A percentile compares a stretch with the other conserved stretches of the same genome.
These are phyloP conservation scores for Neolamprologus variostigma DNA, from an alignment of 2,113 vertebrate species.

Conservation along the genomic window DNA sequence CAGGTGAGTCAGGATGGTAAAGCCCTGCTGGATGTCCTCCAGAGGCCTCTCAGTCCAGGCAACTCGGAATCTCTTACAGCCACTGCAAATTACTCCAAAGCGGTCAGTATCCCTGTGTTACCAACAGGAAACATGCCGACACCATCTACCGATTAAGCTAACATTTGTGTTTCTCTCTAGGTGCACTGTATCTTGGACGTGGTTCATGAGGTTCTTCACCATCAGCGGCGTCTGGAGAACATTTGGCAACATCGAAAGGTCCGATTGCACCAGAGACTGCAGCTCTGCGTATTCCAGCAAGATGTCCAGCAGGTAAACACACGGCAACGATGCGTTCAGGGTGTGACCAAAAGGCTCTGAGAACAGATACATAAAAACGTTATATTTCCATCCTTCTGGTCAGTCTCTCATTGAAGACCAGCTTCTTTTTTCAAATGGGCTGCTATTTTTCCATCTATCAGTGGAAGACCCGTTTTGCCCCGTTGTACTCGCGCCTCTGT, in stretches of 20 bases:
- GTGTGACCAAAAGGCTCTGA: background rate
- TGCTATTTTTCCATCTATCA: background rate
- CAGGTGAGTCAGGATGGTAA: conserved; percentile 98
- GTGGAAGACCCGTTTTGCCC: background rate
- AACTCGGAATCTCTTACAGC: conserved; percentile 95
- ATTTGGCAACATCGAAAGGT: conserved; percentile 98
- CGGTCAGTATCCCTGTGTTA: conserved; percentile 54
- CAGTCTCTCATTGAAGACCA: background rate
- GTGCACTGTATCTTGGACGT: conserved; percentile 95
- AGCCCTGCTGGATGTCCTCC: conserved; percentile 90
- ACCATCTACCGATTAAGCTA: background rate
- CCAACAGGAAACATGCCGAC: rapidly evolving
- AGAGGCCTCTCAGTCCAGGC: conserved; percentile 90
- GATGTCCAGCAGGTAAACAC: conserved; percentile 91
- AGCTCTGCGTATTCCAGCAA: conserved; percentile 98
- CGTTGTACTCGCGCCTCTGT: background rate
- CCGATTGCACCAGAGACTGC: conserved; percentile 92
- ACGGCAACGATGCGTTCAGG: background rate
- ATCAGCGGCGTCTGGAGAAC: conserved; percentile 90
- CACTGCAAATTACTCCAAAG: conserved; percentile 97
- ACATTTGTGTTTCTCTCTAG: background rate
- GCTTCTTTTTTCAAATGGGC: background rate
- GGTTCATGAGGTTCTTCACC: conserved; percentile 93
- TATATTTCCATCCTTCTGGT: background rate
- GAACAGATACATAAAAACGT: background rate